phyloP scores from a whole-genome alignment of 1,140 invertebrate species.

The Caenorhabditis remanei region DNA sequence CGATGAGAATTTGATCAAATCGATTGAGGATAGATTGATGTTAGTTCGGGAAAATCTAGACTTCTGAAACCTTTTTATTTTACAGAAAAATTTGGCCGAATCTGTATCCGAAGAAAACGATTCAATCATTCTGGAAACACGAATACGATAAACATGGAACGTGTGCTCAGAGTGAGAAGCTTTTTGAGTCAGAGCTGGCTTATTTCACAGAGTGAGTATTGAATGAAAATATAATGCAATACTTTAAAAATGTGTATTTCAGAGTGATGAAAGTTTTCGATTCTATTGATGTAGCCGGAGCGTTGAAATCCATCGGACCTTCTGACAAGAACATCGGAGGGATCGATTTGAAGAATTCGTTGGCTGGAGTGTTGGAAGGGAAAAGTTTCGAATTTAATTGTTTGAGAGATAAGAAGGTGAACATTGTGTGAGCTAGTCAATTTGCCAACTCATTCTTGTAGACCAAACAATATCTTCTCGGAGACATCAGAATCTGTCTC shows the following conservation, averaged over 20 bases:
- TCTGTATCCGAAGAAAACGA: constrained; percentile 47
- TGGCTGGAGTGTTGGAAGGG: constrained; percentile 10
- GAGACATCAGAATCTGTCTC: constrained; percentile 39
- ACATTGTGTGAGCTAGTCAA: no score
- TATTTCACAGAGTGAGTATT: constrained; percentile 55
- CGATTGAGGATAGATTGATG: constrained; percentile 39
- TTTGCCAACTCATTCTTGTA: no score
- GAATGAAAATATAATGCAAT: neutral
- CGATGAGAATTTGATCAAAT: constrained; percentile 37
- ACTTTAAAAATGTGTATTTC: neutral
- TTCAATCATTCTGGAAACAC: constrained; percentile 58
- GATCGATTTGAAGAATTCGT: constrained; percentile 20
- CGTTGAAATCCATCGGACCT: constrained; percentile 12
- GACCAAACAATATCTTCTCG: constrained; percentile 29
- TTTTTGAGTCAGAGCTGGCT: constrained; percentile 46
- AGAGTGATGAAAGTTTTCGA: constrained; percentile 38
- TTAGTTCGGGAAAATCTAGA: neutral
- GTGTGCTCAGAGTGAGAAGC: constrained; percentile 40
- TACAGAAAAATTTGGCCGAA: constrained; percentile 48
- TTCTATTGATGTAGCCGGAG: constrained; percentile 19
- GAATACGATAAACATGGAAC: constrained; percentile 61
- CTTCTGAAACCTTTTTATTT: neutral
- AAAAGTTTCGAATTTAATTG: constrained; percentile 44
- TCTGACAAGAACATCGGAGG: neutral
- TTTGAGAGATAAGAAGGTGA: constrained; percentile 54